phyloP scores from a whole-genome alignment of 2,888 invertebrate species.

The Apodemia mormo region DNA sequence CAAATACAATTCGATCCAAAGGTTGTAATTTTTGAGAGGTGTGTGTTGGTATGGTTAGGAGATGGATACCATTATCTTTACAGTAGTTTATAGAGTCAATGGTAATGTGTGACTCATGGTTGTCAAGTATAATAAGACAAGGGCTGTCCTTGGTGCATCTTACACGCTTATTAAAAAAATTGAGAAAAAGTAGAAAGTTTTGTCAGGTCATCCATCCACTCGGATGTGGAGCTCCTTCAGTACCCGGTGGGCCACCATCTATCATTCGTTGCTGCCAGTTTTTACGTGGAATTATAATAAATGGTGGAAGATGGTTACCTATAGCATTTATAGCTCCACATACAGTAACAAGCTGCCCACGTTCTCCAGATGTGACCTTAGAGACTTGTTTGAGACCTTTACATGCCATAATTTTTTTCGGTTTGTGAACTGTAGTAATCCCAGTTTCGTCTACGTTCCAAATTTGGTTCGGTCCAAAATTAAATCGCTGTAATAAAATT shows the following conservation, averaged over 20 bases:
- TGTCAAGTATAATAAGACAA: conserved; percentile 36
- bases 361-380: conserved; percentile 17
- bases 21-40: conserved; percentile 38
- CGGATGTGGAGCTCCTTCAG: conserved; percentile 35
- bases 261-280: conserved; percentile 46
- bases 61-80: conserved; percentile 51
- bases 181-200: conserved; percentile 43
- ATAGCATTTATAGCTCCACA: conserved; percentile 44
- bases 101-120: conserved; percentile 44
- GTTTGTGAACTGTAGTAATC: conserved; percentile 15
- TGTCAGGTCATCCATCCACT: conserved; percentile 48
- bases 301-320: conserved; percentile 52
- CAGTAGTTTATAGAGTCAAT: conserved; percentile 37
- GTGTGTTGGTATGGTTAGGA: conserved; percentile 53
- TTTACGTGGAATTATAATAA: conserved; percentile 41
- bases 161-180: conserved; percentile 46
- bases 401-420: conserved; percentile 17
- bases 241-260: conserved; percentile 43
- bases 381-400: conserved; percentile 11
- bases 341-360: conserved; percentile 17
- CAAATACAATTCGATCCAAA: conserved; percentile 42
- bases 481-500: conserved; percentile 4
- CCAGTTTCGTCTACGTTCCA: conserved; percentile 19
- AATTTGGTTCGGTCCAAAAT: conserved; percentile 16
- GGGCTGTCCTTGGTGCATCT: conserved; percentile 36